These are phyloP conservation scores for Dipodomys stephensi DNA, from an alignment of 2,113 vertebrate species.

Conservation along the genomic window DNA sequence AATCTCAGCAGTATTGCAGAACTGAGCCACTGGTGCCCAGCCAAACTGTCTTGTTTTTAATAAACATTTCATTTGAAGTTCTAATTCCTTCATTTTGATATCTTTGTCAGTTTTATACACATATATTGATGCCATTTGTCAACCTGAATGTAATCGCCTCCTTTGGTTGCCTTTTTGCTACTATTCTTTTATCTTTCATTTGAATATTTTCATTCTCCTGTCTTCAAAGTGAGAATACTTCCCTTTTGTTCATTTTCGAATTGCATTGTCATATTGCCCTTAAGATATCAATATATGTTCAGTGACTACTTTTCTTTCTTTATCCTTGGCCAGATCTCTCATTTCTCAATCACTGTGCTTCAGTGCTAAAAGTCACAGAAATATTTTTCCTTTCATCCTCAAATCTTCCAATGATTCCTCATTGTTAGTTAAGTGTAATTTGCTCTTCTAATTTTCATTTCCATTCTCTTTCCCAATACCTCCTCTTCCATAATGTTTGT, in stretches of 20 bases:
- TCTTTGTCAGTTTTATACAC: not conserved
- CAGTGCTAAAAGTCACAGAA: not conserved
- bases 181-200: conserved; percentile 14
- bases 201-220: conserved; percentile 6
- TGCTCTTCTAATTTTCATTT: not conserved
- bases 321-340: not conserved
- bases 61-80: conserved; percentile 38
- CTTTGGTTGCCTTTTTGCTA: conserved; percentile 38
- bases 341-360: conserved; percentile 28
- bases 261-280: conserved; percentile 16
- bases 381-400: conserved; percentile 46
- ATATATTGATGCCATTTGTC: not conserved
- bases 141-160: not conserved
- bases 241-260: conserved; percentile 28
- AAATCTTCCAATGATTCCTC: conserved; percentile 23
- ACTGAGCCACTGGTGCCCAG: too few relatives aligned
- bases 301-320: conserved; percentile 4
- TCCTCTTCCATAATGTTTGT: conserved; percentile 28
- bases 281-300: conserved; percentile 26
- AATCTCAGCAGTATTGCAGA: too few relatives aligned
- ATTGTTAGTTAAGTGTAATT: conserved; percentile 39
- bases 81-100: conserved; percentile 52
- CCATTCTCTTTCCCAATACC: not conserved
- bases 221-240: conserved; percentile 38
- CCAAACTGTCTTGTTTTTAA: not conserved